Evolutionary conservation across 2,113 vertebrate genomes (phyloP).

Genomic region (Fregetta grallaria): DNA sequence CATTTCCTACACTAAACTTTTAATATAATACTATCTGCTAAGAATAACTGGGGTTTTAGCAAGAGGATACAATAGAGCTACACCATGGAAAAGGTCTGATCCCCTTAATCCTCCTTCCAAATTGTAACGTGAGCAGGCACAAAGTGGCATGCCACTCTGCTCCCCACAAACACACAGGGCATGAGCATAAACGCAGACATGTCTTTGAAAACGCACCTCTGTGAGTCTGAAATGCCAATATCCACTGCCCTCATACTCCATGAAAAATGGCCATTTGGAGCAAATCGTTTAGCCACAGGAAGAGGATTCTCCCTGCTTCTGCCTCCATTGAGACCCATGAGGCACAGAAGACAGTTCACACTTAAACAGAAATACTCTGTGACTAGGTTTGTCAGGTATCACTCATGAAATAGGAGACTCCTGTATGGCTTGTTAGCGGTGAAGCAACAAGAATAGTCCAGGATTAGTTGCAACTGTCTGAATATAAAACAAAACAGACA

Average conservation of each 20-base stretch:
- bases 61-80: not conserved
- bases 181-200: fast-evolving
- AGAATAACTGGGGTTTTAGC: not conserved
- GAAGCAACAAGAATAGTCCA: not conserved
- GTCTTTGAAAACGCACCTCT: not conserved
- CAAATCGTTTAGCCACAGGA: not conserved
- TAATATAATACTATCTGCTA: not conserved
- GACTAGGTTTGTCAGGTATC: not conserved
- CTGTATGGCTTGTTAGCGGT: not conserved
- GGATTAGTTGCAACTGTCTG: not conserved
- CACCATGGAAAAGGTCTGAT: not conserved
- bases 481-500: not conserved
- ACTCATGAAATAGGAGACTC: not conserved
- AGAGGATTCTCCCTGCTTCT: not conserved
- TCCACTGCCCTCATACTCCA: not conserved
- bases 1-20: not conserved
- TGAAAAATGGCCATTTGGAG: not conserved
- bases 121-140: fast-evolving
- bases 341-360: not conserved
- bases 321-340: not conserved
- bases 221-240: not conserved
- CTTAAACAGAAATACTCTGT: not conserved
- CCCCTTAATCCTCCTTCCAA: not conserved
- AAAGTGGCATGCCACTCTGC: not conserved
- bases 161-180: not conserved